phyloP scores from a whole-genome alignment of 1,140 invertebrate species.

The Triops longicaudatus region DNA sequence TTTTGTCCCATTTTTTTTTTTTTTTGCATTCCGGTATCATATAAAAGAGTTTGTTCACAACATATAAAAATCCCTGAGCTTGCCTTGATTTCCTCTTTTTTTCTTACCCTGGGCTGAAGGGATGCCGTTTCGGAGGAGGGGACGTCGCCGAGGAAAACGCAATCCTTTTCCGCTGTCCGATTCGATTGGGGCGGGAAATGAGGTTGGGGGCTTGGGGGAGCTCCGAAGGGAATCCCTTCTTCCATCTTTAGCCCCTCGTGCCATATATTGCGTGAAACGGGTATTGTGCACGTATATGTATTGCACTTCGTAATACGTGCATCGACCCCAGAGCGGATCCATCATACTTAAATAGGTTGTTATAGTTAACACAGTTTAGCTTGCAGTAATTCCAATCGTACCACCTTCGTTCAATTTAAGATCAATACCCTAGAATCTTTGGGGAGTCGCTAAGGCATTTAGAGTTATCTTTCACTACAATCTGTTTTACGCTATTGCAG shows the following conservation, averaged over 20 bases:
- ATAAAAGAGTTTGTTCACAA: neutral
- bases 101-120: neutral
- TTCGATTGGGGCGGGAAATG: conserved; percentile 14
- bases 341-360: too few species aligned
- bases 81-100: neutral
- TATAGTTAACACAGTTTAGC: too few species aligned
- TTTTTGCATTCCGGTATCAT: neutral
- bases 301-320: too few species aligned
- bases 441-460: too few species aligned
- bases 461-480: too few species aligned
- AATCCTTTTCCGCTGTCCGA: conserved; percentile 14
- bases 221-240: neutral
- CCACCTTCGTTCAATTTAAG: too few species aligned
- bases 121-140: neutral
- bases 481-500: too few species aligned
- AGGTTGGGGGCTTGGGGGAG: conserved; percentile 9
- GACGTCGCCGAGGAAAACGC: conserved; percentile 13
- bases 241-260: neutral
- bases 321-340: too few species aligned
- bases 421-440: too few species aligned
- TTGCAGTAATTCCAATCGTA: too few species aligned
- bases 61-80: neutral
- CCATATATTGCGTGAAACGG: neutral
- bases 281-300: neutral
- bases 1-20: neutral